Conservation (phyloP, 2,888 invertebrate species). For the Salticus scenicus region DNA sequence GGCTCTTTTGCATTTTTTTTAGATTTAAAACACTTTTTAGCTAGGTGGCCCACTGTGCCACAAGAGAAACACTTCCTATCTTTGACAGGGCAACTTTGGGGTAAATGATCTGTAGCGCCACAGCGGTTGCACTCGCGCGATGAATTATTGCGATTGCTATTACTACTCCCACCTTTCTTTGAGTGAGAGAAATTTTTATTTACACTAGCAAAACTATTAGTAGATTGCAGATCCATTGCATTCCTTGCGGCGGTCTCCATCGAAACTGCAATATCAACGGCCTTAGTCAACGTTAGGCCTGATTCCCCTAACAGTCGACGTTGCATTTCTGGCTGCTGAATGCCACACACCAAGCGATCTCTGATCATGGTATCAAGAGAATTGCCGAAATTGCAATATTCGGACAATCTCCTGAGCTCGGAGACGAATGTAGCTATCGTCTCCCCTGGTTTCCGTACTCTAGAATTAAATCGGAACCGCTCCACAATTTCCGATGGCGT, state of each 20-base stretch:
- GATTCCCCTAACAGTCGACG: background rate
- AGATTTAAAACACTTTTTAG: background rate
- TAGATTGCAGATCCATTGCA: too few species aligned
- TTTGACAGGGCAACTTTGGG: background rate
- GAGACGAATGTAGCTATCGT: background rate
- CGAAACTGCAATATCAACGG: background rate
- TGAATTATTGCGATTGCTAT: too few species aligned
- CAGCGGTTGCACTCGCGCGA: background rate
- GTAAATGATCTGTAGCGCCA: background rate
- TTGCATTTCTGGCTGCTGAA: background rate
- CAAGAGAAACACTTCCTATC: background rate
- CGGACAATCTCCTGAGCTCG: background rate
- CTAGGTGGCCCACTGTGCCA: background rate
- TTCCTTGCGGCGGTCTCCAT: background rate
- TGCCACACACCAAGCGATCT: background rate
- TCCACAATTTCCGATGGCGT: conserved; percentile 10
- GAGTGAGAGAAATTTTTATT: too few species aligned
- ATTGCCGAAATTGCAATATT: background rate
- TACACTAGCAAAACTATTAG: too few species aligned
- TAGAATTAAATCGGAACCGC: conserved; percentile 1
- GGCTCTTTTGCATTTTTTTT: background rate
- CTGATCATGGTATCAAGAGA: background rate
- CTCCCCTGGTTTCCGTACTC: conserved; percentile 5
- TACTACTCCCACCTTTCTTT: too few species aligned
- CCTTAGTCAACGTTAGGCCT: background rate